These are phyloP conservation scores for Prolemur simus DNA, from an alignment of 2,113 vertebrate species.

Conservation along the genomic window DNA sequence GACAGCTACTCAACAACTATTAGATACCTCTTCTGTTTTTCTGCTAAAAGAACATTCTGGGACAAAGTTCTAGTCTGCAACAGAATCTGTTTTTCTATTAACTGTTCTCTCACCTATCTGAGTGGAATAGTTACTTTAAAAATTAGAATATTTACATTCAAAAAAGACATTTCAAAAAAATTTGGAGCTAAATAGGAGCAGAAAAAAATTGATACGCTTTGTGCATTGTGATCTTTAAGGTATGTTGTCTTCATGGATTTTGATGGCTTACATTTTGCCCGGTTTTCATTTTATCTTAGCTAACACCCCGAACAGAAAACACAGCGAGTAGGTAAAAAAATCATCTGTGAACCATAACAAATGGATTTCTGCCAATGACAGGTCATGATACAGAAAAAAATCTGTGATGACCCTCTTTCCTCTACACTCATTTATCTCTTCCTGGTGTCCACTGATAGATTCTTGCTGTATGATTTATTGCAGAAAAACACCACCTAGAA, in stretches of 20 bases:
- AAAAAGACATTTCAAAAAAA: slow-evolving; percentile 34
- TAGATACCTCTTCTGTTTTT: background rate
- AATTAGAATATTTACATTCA: slow-evolving; percentile 50
- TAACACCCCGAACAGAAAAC: slow-evolving; percentile 90
- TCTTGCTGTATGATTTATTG: slow-evolving; percentile 97
- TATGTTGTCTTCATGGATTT: slow-evolving; percentile 76
- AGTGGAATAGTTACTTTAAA: slow-evolving; percentile 16
- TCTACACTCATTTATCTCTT: slow-evolving; percentile 97
- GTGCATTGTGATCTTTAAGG: slow-evolving; percentile 61
- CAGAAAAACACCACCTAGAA: slow-evolving; percentile 98
- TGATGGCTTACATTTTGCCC: slow-evolving; percentile 84
- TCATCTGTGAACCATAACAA: slow-evolving; percentile 93
- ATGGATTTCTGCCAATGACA: slow-evolving; percentile 92
- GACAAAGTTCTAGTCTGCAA: slow-evolving; percentile 16
- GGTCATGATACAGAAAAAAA: slow-evolving; percentile 94
- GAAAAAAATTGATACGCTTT: background rate
- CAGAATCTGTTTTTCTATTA: background rate
- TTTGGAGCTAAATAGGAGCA: slow-evolving; percentile 14
- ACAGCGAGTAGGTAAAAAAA: slow-evolving; percentile 90
- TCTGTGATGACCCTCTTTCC: slow-evolving; percentile 98
- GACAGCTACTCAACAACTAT: background rate
- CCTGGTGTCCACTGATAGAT: slow-evolving; percentile 98
- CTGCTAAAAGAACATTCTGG: background rate
- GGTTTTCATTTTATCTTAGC: slow-evolving; percentile 86
- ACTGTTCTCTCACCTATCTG: background rate